These are phyloP conservation scores for Fulmarus glacialis DNA, from an alignment of 2,113 vertebrate species.

Conservation along the genomic window DNA sequence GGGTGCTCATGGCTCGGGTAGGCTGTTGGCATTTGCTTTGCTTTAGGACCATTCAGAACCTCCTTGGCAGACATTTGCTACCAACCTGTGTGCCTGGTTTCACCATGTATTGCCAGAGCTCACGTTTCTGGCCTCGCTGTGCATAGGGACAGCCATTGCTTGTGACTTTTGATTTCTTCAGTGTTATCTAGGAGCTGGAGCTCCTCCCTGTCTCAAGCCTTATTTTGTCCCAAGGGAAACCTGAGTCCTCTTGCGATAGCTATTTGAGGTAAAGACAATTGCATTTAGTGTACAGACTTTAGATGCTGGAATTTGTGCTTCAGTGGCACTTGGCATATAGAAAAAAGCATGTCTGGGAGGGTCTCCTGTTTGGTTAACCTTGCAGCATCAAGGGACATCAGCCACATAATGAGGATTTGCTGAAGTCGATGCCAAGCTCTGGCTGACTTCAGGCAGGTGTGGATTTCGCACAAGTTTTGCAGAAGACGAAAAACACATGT, in stretches of 20 bases:
- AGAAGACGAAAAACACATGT: not conserved
- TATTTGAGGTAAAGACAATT: not conserved
- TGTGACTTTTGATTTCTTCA: not conserved
- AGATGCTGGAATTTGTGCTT: not conserved
- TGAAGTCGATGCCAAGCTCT: not conserved
- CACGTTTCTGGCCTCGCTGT: fast-evolving
- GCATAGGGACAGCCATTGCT: fast-evolving
- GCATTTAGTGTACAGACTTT: not conserved
- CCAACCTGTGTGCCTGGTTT: fast-evolving
- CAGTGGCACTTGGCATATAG: no score
- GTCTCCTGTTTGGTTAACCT: not conserved
- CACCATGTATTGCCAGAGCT: not conserved
- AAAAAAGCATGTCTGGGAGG: not conserved
- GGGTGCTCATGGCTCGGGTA: not conserved
- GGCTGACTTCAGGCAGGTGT: not conserved
- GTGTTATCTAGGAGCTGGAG: not conserved
- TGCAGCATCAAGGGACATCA: no score
- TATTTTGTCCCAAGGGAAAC: not conserved
- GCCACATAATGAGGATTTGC: not conserved
- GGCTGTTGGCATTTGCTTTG: not conserved
- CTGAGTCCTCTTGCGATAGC: not conserved
- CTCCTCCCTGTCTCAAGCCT: not conserved
- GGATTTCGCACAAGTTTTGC: not conserved
- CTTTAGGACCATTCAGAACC: not conserved
- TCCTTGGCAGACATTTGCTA: not conserved